A percentile compares a stretch with the other conserved stretches of the same genome.
phyloP scores from a whole-genome alignment of 2,888 invertebrate species.

The Parelbella ahira region DNA sequence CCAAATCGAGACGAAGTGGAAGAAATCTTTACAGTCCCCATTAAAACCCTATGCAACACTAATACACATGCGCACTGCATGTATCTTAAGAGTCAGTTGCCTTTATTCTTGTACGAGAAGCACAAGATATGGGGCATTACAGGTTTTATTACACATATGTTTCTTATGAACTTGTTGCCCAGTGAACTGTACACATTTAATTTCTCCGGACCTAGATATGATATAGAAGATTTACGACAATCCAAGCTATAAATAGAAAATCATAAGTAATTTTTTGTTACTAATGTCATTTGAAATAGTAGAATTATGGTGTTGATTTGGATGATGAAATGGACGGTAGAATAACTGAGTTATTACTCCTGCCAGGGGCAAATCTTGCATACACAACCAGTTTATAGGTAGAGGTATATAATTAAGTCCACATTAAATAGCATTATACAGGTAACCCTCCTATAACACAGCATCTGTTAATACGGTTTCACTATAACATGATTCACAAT shows the following conservation, averaged over 20 bases:
- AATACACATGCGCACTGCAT: slow-evolving; percentile 82
- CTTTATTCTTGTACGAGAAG: slow-evolving; percentile 77
- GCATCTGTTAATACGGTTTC: too few species aligned
- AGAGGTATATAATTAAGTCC: too few species aligned
- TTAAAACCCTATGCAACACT: slow-evolving; percentile 83
- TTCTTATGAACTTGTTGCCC: slow-evolving; percentile 62
- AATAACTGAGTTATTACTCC: too few species aligned
- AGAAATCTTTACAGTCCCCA: slow-evolving; percentile 85
- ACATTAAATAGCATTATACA: too few species aligned
- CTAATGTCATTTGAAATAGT: too few species aligned
- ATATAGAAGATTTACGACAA: slow-evolving; percentile 51
- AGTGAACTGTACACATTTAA: slow-evolving; percentile 47
- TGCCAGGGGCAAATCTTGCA: too few species aligned
- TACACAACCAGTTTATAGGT: too few species aligned
- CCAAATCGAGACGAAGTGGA: slow-evolving; percentile 88
- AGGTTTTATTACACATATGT: slow-evolving; percentile 86
- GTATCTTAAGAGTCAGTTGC: slow-evolving; percentile 73
- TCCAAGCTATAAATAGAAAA: slow-evolving; percentile 44
- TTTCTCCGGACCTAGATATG: slow-evolving; percentile 48
- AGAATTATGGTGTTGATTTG: too few species aligned
- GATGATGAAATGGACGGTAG: too few species aligned
- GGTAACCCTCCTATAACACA: too few species aligned
- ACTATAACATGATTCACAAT: too few species aligned
- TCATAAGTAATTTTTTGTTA: too few species aligned
- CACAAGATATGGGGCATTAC: slow-evolving; percentile 89